These are phyloP conservation scores for Eospalax fontanierii DNA, from an alignment of 2,797 vertebrate species.

Conservation along the genomic window DNA sequence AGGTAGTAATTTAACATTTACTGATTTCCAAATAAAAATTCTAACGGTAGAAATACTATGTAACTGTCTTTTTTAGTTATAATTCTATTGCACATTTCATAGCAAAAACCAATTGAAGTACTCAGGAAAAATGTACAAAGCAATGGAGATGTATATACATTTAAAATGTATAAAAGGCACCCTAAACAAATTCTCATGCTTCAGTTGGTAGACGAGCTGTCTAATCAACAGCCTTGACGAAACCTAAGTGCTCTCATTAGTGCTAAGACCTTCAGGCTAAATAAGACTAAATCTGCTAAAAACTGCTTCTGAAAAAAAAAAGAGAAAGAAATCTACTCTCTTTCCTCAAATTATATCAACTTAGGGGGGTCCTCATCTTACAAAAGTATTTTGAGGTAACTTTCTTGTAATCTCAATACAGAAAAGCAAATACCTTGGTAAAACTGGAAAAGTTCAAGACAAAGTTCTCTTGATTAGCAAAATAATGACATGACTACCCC, in stretches of 20 bases:
- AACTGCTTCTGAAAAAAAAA: constrained; percentile 91
- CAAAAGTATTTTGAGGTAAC: constrained; percentile 86
- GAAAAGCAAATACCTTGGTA: constrained; percentile 85
- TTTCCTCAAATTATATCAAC: constrained; percentile 89
- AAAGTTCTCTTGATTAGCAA: constrained; percentile 86
- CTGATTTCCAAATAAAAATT: constrained; percentile 58
- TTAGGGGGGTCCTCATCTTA: constrained; percentile 58
- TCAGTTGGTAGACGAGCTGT: constrained; percentile 91
- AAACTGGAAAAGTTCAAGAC: constrained; percentile 83
- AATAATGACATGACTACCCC: constrained; percentile 76
- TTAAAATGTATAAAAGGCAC: constrained; percentile 85
- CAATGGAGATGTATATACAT: constrained; percentile 79
- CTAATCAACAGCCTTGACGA: constrained; percentile 90
- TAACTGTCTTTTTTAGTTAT: not conserved
- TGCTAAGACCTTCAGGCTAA: constrained; percentile 91
- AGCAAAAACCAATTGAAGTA: constrained; percentile 83
- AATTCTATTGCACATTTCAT: constrained; percentile 51
- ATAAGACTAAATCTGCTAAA: constrained; percentile 91
- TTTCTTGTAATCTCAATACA: constrained; percentile 86
- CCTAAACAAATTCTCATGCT: constrained; percentile 90
- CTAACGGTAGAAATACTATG: constrained; percentile 53
- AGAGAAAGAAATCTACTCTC: constrained; percentile 85
- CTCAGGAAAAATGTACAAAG: constrained; percentile 80
- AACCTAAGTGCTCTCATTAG: constrained; percentile 93
- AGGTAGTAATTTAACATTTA: constrained; percentile 57